These are phyloP conservation scores for Alfaro cultratus DNA, from an alignment of 2,797 vertebrate species.

Conservation along the genomic window DNA sequence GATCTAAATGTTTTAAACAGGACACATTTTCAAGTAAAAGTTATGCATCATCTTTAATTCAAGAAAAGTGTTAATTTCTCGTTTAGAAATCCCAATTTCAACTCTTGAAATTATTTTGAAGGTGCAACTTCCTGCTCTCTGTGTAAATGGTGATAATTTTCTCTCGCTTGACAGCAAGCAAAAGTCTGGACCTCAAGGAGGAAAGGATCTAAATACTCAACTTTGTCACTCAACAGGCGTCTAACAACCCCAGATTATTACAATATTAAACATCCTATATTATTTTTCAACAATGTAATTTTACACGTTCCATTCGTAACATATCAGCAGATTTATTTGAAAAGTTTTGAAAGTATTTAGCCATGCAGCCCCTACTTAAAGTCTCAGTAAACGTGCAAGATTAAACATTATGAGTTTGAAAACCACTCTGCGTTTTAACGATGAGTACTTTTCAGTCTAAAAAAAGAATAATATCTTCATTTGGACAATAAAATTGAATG, in stretches of 20 bases:
- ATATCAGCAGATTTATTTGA: background rate
- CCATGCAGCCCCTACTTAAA: background rate
- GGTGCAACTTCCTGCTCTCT: background rate
- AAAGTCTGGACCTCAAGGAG: conserved; percentile 13
- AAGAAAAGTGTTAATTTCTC: background rate
- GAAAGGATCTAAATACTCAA: background rate
- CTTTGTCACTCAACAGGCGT: background rate
- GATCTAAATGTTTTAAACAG: background rate
- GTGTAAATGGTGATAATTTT: background rate
- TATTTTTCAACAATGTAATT: background rate
- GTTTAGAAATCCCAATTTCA: background rate
- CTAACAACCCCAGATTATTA: background rate
- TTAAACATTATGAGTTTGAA: background rate
- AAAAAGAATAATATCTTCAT: background rate
- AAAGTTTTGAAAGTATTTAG: background rate
- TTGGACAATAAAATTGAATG: background rate
- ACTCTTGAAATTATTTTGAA: conserved; percentile 36
- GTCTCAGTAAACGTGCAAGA: background rate
- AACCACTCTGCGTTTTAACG: background rate
- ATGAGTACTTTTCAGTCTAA: background rate
- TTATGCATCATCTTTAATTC: background rate
- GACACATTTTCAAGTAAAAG: background rate
- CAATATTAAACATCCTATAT: background rate
- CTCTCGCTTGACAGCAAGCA: background rate
- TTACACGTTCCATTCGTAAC: background rate